Conservation (phyloP, 2,797 vertebrate genomes). For the Phyllotis vaccarum region DNA sequence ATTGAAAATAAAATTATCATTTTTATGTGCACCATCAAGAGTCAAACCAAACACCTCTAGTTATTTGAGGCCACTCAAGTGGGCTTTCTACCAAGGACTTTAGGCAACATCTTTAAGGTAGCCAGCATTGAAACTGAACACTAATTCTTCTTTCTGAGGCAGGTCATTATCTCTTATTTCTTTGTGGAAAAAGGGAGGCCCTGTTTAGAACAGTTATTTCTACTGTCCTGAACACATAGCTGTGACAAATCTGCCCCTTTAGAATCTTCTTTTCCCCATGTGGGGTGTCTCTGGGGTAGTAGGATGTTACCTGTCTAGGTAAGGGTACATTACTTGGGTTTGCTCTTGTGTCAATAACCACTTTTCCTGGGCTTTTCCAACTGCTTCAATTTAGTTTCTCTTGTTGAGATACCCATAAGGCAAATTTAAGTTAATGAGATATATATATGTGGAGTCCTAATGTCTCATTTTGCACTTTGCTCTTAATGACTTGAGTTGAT, state of each 20-base stretch:
- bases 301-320: background rate
- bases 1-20: background rate
- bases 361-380: background rate
- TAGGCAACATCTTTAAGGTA: background rate
- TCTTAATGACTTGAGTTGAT: background rate
- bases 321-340: background rate
- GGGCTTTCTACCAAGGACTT: background rate
- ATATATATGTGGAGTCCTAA: background rate
- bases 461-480: background rate
- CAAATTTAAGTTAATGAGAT: background rate
- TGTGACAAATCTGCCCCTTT: background rate
- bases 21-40: background rate
- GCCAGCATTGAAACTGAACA: background rate
- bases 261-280: background rate
- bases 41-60: background rate
- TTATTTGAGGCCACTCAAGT: background rate
- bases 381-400: background rate
- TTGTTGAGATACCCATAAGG: background rate
- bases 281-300: background rate
- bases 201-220: background rate
- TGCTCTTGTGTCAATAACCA: background rate
- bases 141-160: background rate
- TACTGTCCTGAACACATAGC: background rate
- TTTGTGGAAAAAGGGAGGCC: background rate
- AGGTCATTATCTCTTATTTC: background rate